Base-by-base conservation (phyloP, 2,797 vertebrate species). In the Heliangelus exortis region DNA sequence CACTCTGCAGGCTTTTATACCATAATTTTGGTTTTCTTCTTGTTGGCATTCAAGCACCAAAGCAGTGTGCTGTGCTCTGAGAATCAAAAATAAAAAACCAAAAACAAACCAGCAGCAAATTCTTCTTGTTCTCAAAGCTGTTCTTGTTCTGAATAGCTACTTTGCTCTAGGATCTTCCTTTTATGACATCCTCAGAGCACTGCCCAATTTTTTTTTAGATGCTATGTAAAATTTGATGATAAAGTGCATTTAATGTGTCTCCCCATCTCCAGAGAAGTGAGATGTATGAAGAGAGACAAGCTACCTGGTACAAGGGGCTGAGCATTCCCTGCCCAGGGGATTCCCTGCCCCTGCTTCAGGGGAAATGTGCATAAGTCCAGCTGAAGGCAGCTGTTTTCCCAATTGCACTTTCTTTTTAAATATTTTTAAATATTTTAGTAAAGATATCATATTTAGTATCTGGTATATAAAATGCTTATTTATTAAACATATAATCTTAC, bases 21-120 rank as follows among this genome's bases (percentile, higher is more conserved):
- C 81, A 83, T 71, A 72, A 80, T 67, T 92, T 62, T 87, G 79
- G 23, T 45, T 94, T 94, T 93, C 26, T 36, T 91, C 66, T 51
- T 87, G 34, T 67, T 88, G 54, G 33, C 47, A 13, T 87, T 77
- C 15, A 66, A 86, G 65, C 83, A 47, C 29, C 84, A 39, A 77
- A 83, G 47, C 33, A 41, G 18, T 8, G 39, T 68, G 8, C 63
- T 69, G 65, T 68, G 45, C 48, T 76, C 53, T 34, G 39, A 74
- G 54, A 83, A 89, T 47, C 34, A 10, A 53, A 73, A 34, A 75
- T 20, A 33, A n/a, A n/a, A n/a, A n/a, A n/a, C n/a, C n/a, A 33
- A 19, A 75, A 20, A 15, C 55, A 57, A 84, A 13, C 39, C 39
- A 80, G 57, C 29, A 89, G 48, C 26, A 29, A 61, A 15, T 62